Evolutionary conservation across 53 echinoderm and acorn worm genomes (phyloP).

Genomic region (Patiria pectinifera): DNA sequence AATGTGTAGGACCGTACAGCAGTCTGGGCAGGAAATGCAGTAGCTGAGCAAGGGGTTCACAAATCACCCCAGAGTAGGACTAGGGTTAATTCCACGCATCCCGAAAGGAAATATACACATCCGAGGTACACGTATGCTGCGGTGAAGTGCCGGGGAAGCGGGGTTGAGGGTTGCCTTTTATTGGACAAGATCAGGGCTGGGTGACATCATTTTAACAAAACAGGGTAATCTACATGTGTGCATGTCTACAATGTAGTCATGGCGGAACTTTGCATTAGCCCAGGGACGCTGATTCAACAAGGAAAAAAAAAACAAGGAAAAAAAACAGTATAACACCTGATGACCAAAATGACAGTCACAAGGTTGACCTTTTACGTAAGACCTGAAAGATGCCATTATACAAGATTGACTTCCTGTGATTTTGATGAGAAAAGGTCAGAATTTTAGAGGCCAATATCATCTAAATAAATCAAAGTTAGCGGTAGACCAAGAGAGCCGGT

Average conservation of each 20-base stretch:
- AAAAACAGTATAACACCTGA: neutral
- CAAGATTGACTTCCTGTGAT: neutral
- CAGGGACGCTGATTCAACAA: constrained; percentile 3
- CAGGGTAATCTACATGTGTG: neutral
- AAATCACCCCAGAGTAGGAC: constrained; percentile 17
- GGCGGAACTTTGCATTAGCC: constrained; percentile 45
- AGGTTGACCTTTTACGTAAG: constrained; percentile 11
- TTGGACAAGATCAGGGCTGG: neutral
- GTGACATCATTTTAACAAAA: constrained; percentile 3
- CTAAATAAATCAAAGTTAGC: neutral
- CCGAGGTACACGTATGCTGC: neutral
- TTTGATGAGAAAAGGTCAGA: neutral
- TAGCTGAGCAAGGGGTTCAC: neutral
- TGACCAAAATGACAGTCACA: neutral
- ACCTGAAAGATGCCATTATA: neutral
- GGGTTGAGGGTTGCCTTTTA: neutral
- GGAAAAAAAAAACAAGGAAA: neutral
- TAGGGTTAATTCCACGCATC: constrained; percentile 34
- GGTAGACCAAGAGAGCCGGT: no score
- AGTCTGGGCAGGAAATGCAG: constrained; percentile 22
- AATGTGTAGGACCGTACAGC: neutral
- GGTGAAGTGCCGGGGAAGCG: neutral
- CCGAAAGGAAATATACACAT: constrained; percentile 31
- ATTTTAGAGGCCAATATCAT: neutral
- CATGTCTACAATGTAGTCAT: neutral